Evolutionary conservation across 1,140 invertebrate genomes (phyloP), one percentile per base, ranked within the genome.

Genomic region (Drosophila bifasciata): DNA sequence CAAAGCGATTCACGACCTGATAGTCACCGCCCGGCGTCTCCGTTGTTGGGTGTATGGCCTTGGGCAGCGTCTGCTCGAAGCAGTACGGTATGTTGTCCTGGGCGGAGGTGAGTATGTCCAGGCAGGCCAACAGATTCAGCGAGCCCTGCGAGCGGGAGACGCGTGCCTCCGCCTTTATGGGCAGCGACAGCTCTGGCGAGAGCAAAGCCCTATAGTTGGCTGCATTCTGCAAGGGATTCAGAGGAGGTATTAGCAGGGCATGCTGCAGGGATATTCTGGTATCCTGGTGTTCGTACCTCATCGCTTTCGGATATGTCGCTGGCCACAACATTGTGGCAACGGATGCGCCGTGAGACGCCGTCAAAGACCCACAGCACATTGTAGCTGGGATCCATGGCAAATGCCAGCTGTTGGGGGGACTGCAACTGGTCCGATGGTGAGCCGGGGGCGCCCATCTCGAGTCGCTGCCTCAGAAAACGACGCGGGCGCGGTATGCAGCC

Each of bases 331-430:
- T 97, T 98, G 90, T 96, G 97, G 66, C 96, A 96, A 46, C 94
- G 94, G 71, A 98, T 93, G 77, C 96, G 94, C 53, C 95, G 94
- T 66, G 93, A 95, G 9, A 93, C 89, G 0, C 95, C 94, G 91
- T 95, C 95, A 78, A 96, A 97, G 53, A 96, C 96, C 96, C 96
- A 97, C 3, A 97, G 92, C 5, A 97, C 94, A 90, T 97, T 96
- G 83, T 96, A 97, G 13, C 95, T 92, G n/a, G 97, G 97, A 93
- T 99, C 98, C 62, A 99, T 76, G 51, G 91, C 88, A 46, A 92
- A 91, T 36, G 91, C 81, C 8, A 91, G 63, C 45, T 91, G 91
- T 6, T 89, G 76, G 13, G 78, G 77, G 9, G 70, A 40, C 56
- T 74, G 64, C 0, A 48, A 41, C 23, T 79, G 70, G 1, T 90